Evolutionary conservation across 2,888 invertebrate species (phyloP), one percentile per base, ranked within the genome.

Genomic region (Nomada flava): DNA sequence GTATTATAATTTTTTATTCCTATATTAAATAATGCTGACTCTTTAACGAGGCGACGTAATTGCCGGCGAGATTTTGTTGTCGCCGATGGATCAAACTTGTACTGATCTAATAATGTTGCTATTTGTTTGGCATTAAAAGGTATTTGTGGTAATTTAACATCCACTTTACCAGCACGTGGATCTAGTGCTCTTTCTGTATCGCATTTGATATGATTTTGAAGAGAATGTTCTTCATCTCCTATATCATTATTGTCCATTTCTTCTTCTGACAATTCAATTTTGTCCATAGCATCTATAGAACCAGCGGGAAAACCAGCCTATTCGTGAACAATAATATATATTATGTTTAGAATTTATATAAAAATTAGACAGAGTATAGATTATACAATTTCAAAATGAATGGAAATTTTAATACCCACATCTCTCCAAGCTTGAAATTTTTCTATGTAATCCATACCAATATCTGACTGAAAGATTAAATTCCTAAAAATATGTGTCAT

Each of bases 131-230:
- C 95, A 86, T 96, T 95, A 52, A 97, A 96, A 11, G 95, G 95
- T 70, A 98, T 93, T 85, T 96, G 95, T 0, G 96, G 95, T 85
- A 98, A 95, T 64, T 95, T 94, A 4, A 97, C 97, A 94, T 97
- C 95, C 0, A 98, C 96, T 73, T 95, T 95, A 0, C 98, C 98
- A 2, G 98, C 98, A 64, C 98, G 95, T 0, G 98, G 98, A 95
- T 98, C 98, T 26, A 96, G 90, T 78, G 68, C 82, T 70, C 91
- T 92, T 52, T 89, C 89, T 52, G 23, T 9, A 88, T 55, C 83
- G 68, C 83, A n/a, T 84, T 85, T 44, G 77, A 81, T 13, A 15
- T 71, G 26, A 23, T 57, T 57, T 59, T 73, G 2, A 10, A 26
- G 18, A 52, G 15, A 20, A 5, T 47, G 2, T 44, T 26, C 4